These are phyloP conservation scores for rabbit (Oryctolagus cuniculus) DNA, from an alignment of 2,113 vertebrate species.

Conservation along the genomic window mOryCun1.1 NC_091453.1:89738001-89738500, in stretches of 20 bases:
- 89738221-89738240: neutral
- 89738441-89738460: constrained; percentile 47
- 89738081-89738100: no score
- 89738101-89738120: no score
- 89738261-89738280: neutral
- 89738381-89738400: neutral
- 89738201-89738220: constrained; percentile 8
- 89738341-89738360: neutral
- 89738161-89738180: no score
- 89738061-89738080: no score
- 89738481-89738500: neutral
- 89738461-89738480: neutral
- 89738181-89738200: neutral
- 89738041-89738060: no score
- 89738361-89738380: neutral
- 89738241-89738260: neutral
- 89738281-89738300: neutral
- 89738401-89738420: neutral
- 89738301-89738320: neutral
- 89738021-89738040: no score
- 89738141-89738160: no score
- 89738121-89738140: no score
- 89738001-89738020: no score
- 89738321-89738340: neutral
- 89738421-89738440: neutral